Conservation (phyloP, 1,140 invertebrate species). For the Rhopalosiphum padi region DNA sequence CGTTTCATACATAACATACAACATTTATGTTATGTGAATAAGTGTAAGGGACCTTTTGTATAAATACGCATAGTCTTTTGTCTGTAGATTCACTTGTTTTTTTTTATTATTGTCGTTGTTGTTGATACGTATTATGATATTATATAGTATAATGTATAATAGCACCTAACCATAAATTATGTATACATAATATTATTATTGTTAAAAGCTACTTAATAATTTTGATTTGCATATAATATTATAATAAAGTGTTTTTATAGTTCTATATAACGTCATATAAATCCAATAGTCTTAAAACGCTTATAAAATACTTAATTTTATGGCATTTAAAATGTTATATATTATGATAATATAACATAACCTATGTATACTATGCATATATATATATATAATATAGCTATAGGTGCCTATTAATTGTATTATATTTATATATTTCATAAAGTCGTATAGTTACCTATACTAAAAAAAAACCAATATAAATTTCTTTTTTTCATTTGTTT, state of each 20-base stretch:
- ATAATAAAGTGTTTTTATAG: neutral
- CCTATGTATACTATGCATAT: no score
- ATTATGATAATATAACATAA: no score
- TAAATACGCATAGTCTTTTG: constrained; percentile 11
- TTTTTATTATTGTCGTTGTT: neutral
- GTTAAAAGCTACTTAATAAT: neutral
- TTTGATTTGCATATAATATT: neutral
- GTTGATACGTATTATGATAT: neutral
- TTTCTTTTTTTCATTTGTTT: neutral
- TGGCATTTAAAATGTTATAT: neutral
- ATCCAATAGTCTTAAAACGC: neutral
- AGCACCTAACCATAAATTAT: neutral
- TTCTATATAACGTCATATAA: neutral
- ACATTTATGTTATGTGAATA: neutral
- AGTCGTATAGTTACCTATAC: no score
- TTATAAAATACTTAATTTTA: neutral
- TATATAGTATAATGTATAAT: neutral
- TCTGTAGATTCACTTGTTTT: constrained; percentile 44
- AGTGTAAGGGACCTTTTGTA: constrained; percentile 42
- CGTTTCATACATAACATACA: neutral
- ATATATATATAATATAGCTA: no score
- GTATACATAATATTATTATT: neutral
- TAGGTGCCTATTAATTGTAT: no score
- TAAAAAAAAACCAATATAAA: no score
- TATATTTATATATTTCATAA: no score